Evolutionary conservation across 1,140 invertebrate genomes (phyloP).

Genomic region (Asobara japonica): DNA sequence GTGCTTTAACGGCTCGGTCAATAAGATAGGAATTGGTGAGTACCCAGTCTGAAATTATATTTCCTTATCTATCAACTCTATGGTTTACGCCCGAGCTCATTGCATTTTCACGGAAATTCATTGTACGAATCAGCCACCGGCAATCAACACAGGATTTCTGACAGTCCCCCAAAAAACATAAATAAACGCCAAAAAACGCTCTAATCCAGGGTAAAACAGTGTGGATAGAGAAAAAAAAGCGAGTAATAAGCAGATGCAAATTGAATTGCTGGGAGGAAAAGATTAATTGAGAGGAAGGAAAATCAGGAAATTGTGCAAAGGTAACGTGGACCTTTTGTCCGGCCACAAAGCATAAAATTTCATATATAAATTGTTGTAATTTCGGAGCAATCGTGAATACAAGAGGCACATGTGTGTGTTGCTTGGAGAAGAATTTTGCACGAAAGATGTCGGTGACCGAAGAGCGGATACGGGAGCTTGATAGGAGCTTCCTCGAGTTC

Average conservation of each 20-base stretch:
- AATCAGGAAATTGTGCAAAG: neutral
- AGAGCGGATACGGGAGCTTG: constrained; percentile 59
- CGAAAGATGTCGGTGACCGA: constrained; percentile 61
- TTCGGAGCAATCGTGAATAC: constrained; percentile 7
- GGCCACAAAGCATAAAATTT: neutral
- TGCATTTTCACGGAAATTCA: too few species aligned
- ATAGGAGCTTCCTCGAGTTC: constrained; percentile 64
- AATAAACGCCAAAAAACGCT: neutral
- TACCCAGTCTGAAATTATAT: neutral
- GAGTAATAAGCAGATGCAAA: neutral
- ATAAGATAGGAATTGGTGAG: neutral
- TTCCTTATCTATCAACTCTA: neutral
- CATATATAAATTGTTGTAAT: neutral
- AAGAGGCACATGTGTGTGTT: constrained; percentile 13
- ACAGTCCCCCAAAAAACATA: neutral
- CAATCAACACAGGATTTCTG: constrained; percentile 5
- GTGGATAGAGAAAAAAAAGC: neutral
- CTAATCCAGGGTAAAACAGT: neutral
- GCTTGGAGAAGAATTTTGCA: neutral
- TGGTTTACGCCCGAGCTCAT: neutral
- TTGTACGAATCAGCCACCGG: neutral
- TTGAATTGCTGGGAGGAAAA: too few species aligned
- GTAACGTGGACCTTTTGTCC: neutral
- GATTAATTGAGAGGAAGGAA: too few species aligned
- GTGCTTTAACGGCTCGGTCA: neutral